Evolutionary conservation across 2,888 invertebrate species (phyloP), one percentile per base, ranked within the genome.

Genomic region (Buathra laborator): DNA sequence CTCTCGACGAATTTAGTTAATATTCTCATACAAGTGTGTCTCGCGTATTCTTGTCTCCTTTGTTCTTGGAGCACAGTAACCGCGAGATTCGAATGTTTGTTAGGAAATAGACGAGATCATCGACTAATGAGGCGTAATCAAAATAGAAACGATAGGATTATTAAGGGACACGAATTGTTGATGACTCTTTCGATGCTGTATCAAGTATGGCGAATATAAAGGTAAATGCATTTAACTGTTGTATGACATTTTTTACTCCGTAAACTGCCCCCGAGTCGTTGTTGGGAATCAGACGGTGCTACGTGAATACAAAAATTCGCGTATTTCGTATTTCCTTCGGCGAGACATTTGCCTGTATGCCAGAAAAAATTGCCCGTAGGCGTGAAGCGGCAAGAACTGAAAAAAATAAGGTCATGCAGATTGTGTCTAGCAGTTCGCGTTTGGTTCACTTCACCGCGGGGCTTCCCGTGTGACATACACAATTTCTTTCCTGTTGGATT

Each of bases 401-500:
- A n/a, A 24, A 29, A 62, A 74, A 16, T 9, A 7, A 37, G 16
- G 32, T 19, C 44, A 9, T 16, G 44, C 37, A 29, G 72, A 7
- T 24, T 44, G 37, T 16, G 19, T 14, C 24, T 3, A 19, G 56
- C 14, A 43, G 46, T 32, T 56, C 9, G 32, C 44, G 59, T 44
- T 59, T 44, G 29, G 44, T 24, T 72, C 9, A 46, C 29, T 62
- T 44, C 74, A 62, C 29, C 62, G 59, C n/a, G 10, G 46, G 74
- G 19, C 46, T 62, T 74, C 46, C 46, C 37, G 37, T 37, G 44
- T 46, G 24, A 12, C 46, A 62, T 29, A 74, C 16, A 48, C 46
- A 7, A 48, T 74, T 74, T 74, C 46, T 14, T 19, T 29, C 32
- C 62, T 29, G 74, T 46, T 62, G 62, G 74, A 74, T 62, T 46